Conservation (phyloP, 1,140 invertebrate genomes). For the Drosophila kohkoa region DNA sequence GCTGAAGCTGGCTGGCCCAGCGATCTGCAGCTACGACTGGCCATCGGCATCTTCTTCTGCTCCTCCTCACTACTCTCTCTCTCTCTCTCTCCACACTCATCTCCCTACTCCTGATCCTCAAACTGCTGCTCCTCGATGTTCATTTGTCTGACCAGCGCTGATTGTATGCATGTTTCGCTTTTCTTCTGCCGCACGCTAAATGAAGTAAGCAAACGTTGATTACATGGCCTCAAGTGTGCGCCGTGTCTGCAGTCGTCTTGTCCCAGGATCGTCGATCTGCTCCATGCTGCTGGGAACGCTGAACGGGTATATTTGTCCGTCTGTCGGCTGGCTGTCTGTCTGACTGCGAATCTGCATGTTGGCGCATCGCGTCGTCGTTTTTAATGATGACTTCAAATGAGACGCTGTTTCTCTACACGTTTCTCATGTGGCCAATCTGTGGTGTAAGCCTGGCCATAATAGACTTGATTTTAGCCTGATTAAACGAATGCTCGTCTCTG, state of each 20-base stretch:
- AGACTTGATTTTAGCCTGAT: slow-evolving; percentile 81
- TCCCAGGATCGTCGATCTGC: slow-evolving; percentile 34
- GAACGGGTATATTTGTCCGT: slow-evolving; percentile 5
- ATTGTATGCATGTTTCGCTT: slow-evolving; percentile 83
- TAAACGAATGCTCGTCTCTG: slow-evolving; percentile 61
- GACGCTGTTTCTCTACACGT: slow-evolving; percentile 58
- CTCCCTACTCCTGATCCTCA: slow-evolving; percentile 11
- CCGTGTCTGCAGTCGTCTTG: slow-evolving; percentile 52
- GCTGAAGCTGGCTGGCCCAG: slow-evolving; percentile 26
- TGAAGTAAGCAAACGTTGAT: slow-evolving; percentile 84
- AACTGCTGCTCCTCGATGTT: slow-evolving; percentile 14
- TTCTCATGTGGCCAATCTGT: slow-evolving; percentile 70
- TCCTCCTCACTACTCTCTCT: not conserved
- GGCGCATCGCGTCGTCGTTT: slow-evolving; percentile 68
- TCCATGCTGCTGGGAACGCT: not conserved
- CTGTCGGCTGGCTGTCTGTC: not conserved
- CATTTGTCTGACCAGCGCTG: slow-evolving; percentile 63
- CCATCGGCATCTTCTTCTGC: slow-evolving; percentile 47
- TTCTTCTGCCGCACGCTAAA: slow-evolving; percentile 82
- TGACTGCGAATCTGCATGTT: slow-evolving; percentile 54
- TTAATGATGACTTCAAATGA: slow-evolving; percentile 84
- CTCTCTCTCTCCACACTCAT: not conserved
- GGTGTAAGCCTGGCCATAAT: slow-evolving; percentile 68
- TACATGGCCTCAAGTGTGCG: slow-evolving; percentile 83
- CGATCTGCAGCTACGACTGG: slow-evolving; percentile 36